Conservation (phyloP, 1,140 invertebrate genomes). For the Chrysomallon squamiferum region DNA sequence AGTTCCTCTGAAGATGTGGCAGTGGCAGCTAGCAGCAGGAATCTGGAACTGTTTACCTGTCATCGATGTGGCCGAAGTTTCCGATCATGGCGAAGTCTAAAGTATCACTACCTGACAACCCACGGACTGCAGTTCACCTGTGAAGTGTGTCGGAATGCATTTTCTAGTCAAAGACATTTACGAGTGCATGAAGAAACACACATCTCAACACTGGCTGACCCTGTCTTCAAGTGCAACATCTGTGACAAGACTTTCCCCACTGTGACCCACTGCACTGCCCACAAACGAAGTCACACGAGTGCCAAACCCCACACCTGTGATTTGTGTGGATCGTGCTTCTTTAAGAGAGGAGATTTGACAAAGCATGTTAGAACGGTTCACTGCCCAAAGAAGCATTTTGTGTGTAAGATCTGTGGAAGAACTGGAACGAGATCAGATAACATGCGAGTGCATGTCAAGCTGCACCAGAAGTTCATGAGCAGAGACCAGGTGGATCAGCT, state of each 20-base stretch:
- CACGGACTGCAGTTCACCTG: conserved; percentile 26
- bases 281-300: conserved; percentile 66
- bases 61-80: conserved; percentile 24
- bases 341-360: conserved; percentile 58
- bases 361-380: conserved; percentile 60
- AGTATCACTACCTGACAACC: conserved; percentile 19
- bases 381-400: conserved; percentile 46
- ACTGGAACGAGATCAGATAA: conserved; percentile 66
- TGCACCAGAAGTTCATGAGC: conserved; percentile 47
- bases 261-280: conserved; percentile 66
- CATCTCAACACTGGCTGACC: conserved; percentile 13
- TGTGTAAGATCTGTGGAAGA: conserved; percentile 63
- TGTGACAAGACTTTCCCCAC: conserved; percentile 71
- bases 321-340: conserved; percentile 64
- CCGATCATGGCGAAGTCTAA: conserved; percentile 22
- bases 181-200: conserved; percentile 23
- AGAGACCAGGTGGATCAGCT: conserved; percentile 29
- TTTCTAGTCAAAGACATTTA: conserved; percentile 13
- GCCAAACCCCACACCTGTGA: conserved; percentile 68
- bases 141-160: conserved; percentile 24
- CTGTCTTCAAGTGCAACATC: conserved; percentile 63
- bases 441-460: conserved; percentile 65
- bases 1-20: neutral
- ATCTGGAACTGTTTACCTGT: conserved; percentile 13
- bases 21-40: neutral